Evolutionary conservation across 2,888 invertebrate genomes (phyloP).

Genomic region (Philopedon plagiatum): DNA sequence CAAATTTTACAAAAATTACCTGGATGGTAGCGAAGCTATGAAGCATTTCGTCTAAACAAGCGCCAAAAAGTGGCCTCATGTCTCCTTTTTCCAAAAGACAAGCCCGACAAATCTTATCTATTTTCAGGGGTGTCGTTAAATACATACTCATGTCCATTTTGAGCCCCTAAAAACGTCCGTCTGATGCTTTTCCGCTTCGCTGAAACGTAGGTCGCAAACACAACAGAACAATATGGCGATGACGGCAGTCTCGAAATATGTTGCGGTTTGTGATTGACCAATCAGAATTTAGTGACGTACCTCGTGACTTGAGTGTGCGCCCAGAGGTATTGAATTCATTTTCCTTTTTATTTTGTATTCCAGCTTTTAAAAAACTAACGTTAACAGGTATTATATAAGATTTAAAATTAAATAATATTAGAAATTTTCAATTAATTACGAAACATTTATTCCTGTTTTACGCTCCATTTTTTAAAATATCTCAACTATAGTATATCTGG

Average conservation of each 20-base stretch:
- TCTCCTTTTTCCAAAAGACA: conserved; percentile 69
- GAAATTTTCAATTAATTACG: too few relatives aligned
- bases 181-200: conserved; percentile 27
- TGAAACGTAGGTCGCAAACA: conserved; percentile 42
- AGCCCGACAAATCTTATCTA: conserved; percentile 70
- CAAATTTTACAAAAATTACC: conserved; percentile 58
- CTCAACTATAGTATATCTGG: conserved; percentile 8
- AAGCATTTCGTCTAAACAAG: conserved; percentile 71
- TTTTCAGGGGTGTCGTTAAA: conserved; percentile 66
- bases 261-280: conserved; percentile 16
- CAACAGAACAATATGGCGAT: conserved; percentile 42
- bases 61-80: conserved; percentile 70
- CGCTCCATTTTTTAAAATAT: neutral
- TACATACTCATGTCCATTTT: conserved; percentile 68
- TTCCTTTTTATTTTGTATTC: neutral
- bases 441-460: neutral
- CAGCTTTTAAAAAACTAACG: too few relatives aligned
- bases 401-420: too few relatives aligned
- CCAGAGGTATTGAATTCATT: neutral
- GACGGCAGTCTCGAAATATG: conserved; percentile 35
- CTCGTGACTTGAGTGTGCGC: conserved; percentile 42
- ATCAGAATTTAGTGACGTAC: conserved; percentile 26
- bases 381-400: too few relatives aligned
- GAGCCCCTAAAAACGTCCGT: conserved; percentile 39
- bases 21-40: conserved; percentile 67